These are phyloP conservation scores for Karalla daura DNA, from an alignment of 2,797 vertebrate species.

Conservation along the genomic window DNA sequence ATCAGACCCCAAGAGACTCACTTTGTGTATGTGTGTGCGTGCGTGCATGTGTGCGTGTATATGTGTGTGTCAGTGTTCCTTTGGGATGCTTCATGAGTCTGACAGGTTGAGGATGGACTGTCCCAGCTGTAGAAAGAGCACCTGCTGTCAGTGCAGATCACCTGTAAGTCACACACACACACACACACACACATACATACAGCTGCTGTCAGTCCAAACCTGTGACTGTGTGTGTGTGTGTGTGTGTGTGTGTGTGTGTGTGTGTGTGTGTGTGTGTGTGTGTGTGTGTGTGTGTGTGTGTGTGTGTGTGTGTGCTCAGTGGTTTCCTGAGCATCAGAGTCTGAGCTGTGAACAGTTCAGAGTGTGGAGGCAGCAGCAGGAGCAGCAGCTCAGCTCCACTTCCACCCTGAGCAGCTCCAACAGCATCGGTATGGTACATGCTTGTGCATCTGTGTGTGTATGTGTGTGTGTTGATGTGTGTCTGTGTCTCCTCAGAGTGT, in stretches of 20 bases:
- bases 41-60: not conserved
- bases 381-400: conserved; percentile 63
- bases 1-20: too few species aligned
- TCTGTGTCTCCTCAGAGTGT: conserved; percentile 67
- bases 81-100: conserved; percentile 83
- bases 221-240: too few species aligned
- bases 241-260: too few species aligned
- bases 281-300: too few species aligned
- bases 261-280: too few species aligned
- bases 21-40: not conserved
- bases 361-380: conserved; percentile 74
- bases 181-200: not conserved
- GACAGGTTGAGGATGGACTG: conserved; percentile 84
- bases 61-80: conserved; percentile 79
- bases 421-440: conserved; percentile 81
- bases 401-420: conserved; percentile 56
- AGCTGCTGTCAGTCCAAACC: too few species aligned
- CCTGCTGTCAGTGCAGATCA: conserved; percentile 82
- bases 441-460: not conserved
- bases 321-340: conserved; percentile 76
- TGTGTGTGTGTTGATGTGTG: not conserved
- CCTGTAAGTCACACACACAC: conserved; percentile 74
- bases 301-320: conserved; percentile 56
- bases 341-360: conserved; percentile 80
- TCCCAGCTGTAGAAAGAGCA: conserved; percentile 84